Percentiles rank a stretch among this genome's conserved stretches.
These are phyloP conservation scores for Decapterus maruadsi DNA, from an alignment of 2,797 vertebrate species.

Conservation along the genomic window DNA sequence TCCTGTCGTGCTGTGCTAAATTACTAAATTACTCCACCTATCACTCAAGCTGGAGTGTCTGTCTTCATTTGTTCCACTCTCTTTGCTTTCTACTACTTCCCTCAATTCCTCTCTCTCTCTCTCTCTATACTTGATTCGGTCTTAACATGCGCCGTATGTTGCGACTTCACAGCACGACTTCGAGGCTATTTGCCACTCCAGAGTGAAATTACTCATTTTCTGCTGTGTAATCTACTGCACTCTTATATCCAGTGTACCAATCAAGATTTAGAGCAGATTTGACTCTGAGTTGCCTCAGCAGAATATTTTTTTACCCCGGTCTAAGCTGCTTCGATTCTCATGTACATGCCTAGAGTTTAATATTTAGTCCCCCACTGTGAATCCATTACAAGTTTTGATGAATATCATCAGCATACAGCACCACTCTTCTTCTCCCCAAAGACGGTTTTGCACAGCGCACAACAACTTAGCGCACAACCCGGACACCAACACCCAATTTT, in stretches of 20 bases:
- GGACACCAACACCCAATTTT: conserved; percentile 29
- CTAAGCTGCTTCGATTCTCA: conserved; percentile 29
- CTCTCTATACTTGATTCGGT: not conserved
- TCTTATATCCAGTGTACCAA: conserved; percentile 28
- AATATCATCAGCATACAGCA: conserved; percentile 52
- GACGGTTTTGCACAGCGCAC: conserved; percentile 18
- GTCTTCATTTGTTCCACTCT: conserved; percentile 43
- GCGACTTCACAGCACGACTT: conserved; percentile 17
- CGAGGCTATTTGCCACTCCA: conserved; percentile 24
- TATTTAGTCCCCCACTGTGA: conserved; percentile 42
- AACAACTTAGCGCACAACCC: conserved; percentile 29
- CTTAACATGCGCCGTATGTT: conserved; percentile 7
- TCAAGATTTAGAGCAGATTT: conserved; percentile 46
- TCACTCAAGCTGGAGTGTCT: conserved; percentile 52
- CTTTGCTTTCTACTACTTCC: conserved; percentile 10
- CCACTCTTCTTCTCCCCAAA: conserved; percentile 17
- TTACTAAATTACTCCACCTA: conserved; percentile 71
- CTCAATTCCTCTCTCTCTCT: conserved; percentile 8
- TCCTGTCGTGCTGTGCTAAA: conserved; percentile 60
- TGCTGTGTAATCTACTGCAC: conserved; percentile 27
- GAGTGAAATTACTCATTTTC: conserved; percentile 40
- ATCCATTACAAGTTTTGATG: conserved; percentile 63
- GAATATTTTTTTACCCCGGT: conserved; percentile 28
- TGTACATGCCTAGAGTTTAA: conserved; percentile 36
- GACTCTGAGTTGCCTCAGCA: conserved; percentile 36